A percentile compares a stretch with the other conserved stretches of the same genome.
Evolutionary conservation across 1,140 invertebrate genomes (phyloP).

Genomic region (Frieseomelitta varia): DNA sequence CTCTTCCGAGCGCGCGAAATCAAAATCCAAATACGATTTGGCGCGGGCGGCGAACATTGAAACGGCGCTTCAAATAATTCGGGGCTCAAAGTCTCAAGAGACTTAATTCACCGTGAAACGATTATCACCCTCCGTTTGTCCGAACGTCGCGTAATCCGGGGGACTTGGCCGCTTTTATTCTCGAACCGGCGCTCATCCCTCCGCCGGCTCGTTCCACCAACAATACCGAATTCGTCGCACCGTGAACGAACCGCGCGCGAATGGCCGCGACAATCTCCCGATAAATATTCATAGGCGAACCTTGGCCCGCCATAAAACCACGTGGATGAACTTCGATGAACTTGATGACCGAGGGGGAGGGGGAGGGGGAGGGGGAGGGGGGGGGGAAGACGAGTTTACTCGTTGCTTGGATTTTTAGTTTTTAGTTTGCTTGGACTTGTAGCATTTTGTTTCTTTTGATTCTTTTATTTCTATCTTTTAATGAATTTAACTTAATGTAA

Average conservation of each 20-base stretch:
- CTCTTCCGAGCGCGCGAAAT: neutral
- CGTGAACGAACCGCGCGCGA: conserved; percentile 6
- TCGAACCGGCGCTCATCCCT: neutral
- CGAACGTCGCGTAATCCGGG: conserved; percentile 45
- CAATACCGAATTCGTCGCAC: conserved; percentile 50
- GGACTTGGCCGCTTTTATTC: conserved; percentile 46
- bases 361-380: too few relatives aligned
- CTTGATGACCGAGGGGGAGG: too few relatives aligned
- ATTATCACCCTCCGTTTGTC: conserved; percentile 22
- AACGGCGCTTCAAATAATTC: conserved; percentile 11
- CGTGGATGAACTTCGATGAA: conserved; percentile 12
- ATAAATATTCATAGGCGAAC: conserved; percentile 65
- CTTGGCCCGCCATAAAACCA: conserved; percentile 48
- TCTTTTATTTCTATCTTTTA: too few relatives aligned
- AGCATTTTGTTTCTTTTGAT: too few relatives aligned
- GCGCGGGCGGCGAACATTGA: neutral
- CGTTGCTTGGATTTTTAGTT: too few relatives aligned
- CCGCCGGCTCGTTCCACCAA: neutral
- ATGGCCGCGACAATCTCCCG: conserved; percentile 4
- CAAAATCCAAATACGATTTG: neutral
- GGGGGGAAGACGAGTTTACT: too few relatives aligned
- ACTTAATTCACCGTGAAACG: conserved; percentile 17
- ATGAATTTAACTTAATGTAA: too few relatives aligned
- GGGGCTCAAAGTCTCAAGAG: conserved; percentile 11
- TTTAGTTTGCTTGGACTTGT: too few relatives aligned